Evolutionary conservation across 2,113 vertebrate genomes (phyloP).

Genomic region (Leptobrachium ailaonicum): DNA sequence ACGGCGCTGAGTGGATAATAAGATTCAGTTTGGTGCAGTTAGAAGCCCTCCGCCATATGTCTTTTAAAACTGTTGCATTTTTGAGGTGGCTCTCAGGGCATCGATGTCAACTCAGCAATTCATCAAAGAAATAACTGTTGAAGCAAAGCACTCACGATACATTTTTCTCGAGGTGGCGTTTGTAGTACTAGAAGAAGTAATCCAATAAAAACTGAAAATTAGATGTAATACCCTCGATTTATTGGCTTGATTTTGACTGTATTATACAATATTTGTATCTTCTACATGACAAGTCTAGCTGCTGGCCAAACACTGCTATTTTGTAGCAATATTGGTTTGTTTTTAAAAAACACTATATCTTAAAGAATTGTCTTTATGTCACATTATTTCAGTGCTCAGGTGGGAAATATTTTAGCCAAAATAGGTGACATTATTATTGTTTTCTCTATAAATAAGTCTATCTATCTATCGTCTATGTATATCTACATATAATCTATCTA

Average conservation of each 20-base stretch:
- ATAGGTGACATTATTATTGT: too few species aligned
- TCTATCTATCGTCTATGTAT: too few species aligned
- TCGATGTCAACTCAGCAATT: slow-evolving; percentile 57
- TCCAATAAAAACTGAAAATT: slow-evolving; percentile 45
- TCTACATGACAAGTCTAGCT: slow-evolving; percentile 27
- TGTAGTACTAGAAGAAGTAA: slow-evolving; percentile 19
- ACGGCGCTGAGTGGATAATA: slow-evolving; percentile 78
- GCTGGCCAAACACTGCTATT: not conserved
- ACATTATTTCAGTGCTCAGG: too few species aligned
- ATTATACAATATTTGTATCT: slow-evolving; percentile 52
- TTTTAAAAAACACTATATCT: too few species aligned
- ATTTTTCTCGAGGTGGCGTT: slow-evolving; percentile 35
- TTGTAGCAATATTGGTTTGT: not conserved
- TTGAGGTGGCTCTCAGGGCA: slow-evolving; percentile 56
- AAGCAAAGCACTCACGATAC: slow-evolving; percentile 52
- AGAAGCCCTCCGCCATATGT: slow-evolving; percentile 66
- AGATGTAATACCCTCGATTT: slow-evolving; percentile 49
- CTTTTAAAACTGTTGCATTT: slow-evolving; percentile 63
- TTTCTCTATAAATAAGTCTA: too few species aligned
- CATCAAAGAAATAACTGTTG: slow-evolving; percentile 52
- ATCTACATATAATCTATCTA: too few species aligned
- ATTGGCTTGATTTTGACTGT: slow-evolving; percentile 37
- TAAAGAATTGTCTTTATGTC: too few species aligned
- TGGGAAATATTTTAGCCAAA: too few species aligned
- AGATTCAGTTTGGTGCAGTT: slow-evolving; percentile 63